Conservation (phyloP, 2,113 vertebrate genomes). For the Brachyhypopomus gauderio region DNA sequence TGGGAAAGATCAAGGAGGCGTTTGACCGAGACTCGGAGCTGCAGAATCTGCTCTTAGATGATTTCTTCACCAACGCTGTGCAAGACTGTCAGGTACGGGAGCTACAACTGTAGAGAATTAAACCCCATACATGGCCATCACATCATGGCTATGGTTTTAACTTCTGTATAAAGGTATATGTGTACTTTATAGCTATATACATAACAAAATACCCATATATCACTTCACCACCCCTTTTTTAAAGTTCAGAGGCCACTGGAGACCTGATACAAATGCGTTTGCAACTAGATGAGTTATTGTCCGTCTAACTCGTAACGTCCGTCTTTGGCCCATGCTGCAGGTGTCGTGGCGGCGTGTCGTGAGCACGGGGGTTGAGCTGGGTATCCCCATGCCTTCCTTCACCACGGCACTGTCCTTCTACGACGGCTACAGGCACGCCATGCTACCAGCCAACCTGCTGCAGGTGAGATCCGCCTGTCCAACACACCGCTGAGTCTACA, state of each 20-base stretch:
- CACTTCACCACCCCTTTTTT: too few species aligned
- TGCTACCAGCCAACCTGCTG: slow-evolving; percentile 92
- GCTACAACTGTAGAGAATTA: not conserved
- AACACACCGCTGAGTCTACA: too few species aligned
- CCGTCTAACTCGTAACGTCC: not conserved
- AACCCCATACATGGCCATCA: too few species aligned
- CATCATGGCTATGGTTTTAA: too few species aligned
- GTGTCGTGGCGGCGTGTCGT: slow-evolving; percentile 88
- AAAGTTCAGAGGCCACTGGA: too few species aligned
- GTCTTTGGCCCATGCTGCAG: slow-evolving; percentile 63
- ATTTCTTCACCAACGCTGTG: slow-evolving; percentile 88
- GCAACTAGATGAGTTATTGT: too few species aligned
- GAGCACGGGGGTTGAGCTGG: slow-evolving; percentile 85
- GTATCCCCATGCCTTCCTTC: slow-evolving; percentile 97
- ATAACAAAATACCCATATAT: too few species aligned
- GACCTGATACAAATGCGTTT: too few species aligned
- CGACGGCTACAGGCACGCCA: slow-evolving; percentile 89
- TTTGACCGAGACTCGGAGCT: slow-evolving; percentile 86
- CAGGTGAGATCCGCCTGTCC: slow-evolving; percentile 77
- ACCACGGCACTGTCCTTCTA: slow-evolving; percentile 96
- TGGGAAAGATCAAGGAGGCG: slow-evolving; percentile 96
- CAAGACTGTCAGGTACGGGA: slow-evolving; percentile 87
- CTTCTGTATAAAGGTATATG: too few species aligned
- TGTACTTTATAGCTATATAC: too few species aligned
- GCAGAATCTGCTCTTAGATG: slow-evolving; percentile 88